phyloP scores from a whole-genome alignment of 2,888 invertebrate genomes.

The Pterostichus niger region DNA sequence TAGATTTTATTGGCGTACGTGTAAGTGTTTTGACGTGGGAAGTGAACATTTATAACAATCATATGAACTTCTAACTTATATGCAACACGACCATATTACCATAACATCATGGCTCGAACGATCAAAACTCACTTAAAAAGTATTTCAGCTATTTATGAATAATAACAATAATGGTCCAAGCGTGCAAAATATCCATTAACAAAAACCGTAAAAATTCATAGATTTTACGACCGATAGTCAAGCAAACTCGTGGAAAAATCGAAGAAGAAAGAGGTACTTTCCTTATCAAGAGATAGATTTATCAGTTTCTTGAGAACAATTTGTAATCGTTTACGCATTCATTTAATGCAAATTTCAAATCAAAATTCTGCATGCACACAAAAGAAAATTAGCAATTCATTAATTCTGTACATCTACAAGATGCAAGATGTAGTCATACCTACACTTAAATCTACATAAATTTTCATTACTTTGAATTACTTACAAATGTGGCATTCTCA shows the following conservation, averaged over 20 bases:
- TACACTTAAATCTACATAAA: slow-evolving; percentile 9
- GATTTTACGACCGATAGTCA: too few species aligned
- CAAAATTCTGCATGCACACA: slow-evolving; percentile 40
- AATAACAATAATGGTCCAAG: too few species aligned
- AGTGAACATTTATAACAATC: too few species aligned
- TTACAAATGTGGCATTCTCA: not conserved
- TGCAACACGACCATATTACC: too few species aligned
- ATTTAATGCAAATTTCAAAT: slow-evolving; percentile 11
- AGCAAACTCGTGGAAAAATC: not conserved
- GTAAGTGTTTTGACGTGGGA: too few species aligned
- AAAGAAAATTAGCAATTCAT: slow-evolving; percentile 51
- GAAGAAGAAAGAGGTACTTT: not conserved
- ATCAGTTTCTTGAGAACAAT: slow-evolving; percentile 20
- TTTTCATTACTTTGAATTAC: slow-evolving; percentile 40
- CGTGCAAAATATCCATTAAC: too few species aligned
- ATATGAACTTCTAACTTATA: too few species aligned
- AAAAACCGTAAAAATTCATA: too few species aligned
- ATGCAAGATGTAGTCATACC: slow-evolving; percentile 15
- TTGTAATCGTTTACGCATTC: slow-evolving; percentile 24
- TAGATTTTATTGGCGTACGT: too few species aligned
- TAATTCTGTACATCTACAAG: slow-evolving; percentile 1
- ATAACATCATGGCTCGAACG: too few species aligned
- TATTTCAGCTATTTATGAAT: too few species aligned
- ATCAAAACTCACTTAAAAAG: too few species aligned
- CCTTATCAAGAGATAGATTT: slow-evolving; percentile 10